A percentile compares a stretch with the other conserved stretches of the same genome.
Evolutionary conservation across 2,888 invertebrate genomes (phyloP).

Genomic region (Cryptus viduatorius): DNA sequence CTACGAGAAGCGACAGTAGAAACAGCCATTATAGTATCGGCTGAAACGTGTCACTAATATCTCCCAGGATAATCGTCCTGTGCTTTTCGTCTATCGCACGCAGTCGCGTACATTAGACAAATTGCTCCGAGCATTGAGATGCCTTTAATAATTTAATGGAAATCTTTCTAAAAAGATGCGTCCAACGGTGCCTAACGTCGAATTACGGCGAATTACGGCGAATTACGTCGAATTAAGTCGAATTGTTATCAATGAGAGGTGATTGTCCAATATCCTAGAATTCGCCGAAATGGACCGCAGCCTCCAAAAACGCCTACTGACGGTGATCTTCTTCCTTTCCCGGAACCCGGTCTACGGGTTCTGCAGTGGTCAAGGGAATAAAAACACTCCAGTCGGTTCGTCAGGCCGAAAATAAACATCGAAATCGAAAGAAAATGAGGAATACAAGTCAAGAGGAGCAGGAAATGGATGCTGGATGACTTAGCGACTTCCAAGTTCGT

Average conservation of each 20-base stretch:
- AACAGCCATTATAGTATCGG: constrained; percentile 36
- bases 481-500: constrained; percentile 32
- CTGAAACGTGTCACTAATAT: constrained; percentile 32
- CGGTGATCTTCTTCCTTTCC: neutral
- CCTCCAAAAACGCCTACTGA: neutral
- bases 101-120: constrained; percentile 11
- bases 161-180: neutral
- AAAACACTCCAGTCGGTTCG: neutral
- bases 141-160: neutral
- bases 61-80: neutral
- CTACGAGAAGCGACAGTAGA: constrained; percentile 38
- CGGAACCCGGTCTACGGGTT: neutral
- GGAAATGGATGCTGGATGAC: constrained; percentile 19
- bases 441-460: neutral
- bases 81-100: neutral
- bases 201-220: too few relatives aligned
- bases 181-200: neutral
- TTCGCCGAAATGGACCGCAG: neutral
- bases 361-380: neutral
- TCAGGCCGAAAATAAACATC: neutral
- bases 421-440: constrained; percentile 15
- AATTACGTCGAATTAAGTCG: neutral
- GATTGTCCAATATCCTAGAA: neutral
- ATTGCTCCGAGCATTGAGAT: neutral
- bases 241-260: neutral